Percentiles rank a stretch among this genome's conserved stretches.
Conservation (phyloP, 30 jellyfish, hydroid and myxozoan species). For the Mastigias papua region DNA sequence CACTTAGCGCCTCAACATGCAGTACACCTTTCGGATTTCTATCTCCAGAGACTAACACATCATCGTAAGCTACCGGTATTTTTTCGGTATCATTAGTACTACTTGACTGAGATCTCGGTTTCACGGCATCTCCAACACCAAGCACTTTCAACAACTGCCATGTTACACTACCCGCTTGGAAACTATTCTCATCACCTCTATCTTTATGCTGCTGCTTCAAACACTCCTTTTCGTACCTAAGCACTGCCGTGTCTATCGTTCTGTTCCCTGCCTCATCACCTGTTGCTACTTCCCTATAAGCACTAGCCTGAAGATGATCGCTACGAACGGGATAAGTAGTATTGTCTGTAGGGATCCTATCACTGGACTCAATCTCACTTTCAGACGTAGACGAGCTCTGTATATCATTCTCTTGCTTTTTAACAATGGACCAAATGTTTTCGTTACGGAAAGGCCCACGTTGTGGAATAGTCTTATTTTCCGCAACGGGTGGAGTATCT, state of each 20-base stretch:
- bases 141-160: conserved; percentile 29
- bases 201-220: conserved; percentile 47
- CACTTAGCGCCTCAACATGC: conserved; percentile 39
- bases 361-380: neutral
- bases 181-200: conserved; percentile 24
- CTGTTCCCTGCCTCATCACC: neutral
- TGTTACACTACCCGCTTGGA: conserved; percentile 4
- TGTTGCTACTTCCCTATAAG: neutral
- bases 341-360: neutral
- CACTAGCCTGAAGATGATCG: conserved; percentile 9
- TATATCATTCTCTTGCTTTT: neutral
- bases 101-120: neutral
- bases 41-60: conserved; percentile 76
- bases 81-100: neutral
- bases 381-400: conserved; percentile 15
- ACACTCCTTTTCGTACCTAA: conserved; percentile 37
- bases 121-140: conserved; percentile 32
- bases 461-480: too few species aligned
- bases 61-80: conserved; percentile 12
- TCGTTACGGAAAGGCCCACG: neutral
- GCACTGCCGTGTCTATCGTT: neutral
- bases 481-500: neutral
- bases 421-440: neutral
- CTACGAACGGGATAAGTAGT: neutral
- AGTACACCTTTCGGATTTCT: conserved; percentile 44